Base-by-base conservation (phyloP, 2,113 vertebrate species). In the Clarias magur region DNA sequence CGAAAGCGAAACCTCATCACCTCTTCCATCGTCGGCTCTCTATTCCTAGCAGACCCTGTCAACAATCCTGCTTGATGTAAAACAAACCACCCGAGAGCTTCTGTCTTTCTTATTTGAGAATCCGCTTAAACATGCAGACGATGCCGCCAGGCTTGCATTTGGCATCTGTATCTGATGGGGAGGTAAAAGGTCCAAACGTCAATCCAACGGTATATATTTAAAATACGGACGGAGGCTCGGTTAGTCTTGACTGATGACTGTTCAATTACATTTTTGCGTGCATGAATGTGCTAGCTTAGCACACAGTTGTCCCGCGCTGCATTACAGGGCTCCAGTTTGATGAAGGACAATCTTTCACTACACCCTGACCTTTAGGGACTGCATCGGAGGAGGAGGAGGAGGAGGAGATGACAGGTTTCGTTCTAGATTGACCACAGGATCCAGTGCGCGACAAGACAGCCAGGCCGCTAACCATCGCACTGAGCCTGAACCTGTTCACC, bases 351-450 rank as follows among this genome's bases (percentile, higher is more conserved):
- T 70, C 85, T 86, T 88, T 72, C 84, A 80, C 80, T 63, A 82
- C 81, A 80, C 15, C 25, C 13, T 85, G 62, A 87, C 79, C 84
- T 86, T 88, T 82, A 68, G 82, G 27, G 34, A 86, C 80, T 65
- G 62, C 48, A 82, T 59, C 63, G 73, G 68, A 84, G 48, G 48
- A 42, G 42, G 68, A 78, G 65, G 82, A 82, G 88, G 34, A 38
- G 73, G 68, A 78, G 65, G 82, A 82, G 88, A 85, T 87, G 91
- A 90, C 89, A 85, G 86, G 82, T 60, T 80, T 90, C 85, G 80
- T 88, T 91, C 88, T 85, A 80, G 67, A 16, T 83, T 72, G 82
- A 90, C 86, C 80, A 42, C 88, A 88, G 80, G 86, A 68, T 56
- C 85, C 86, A 34, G 72, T 57, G 85, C 63, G 42, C 34, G 82